phyloP scores from a whole-genome alignment of 2,797 vertebrate species.

The Hyperoplus immaculatus region DNA sequence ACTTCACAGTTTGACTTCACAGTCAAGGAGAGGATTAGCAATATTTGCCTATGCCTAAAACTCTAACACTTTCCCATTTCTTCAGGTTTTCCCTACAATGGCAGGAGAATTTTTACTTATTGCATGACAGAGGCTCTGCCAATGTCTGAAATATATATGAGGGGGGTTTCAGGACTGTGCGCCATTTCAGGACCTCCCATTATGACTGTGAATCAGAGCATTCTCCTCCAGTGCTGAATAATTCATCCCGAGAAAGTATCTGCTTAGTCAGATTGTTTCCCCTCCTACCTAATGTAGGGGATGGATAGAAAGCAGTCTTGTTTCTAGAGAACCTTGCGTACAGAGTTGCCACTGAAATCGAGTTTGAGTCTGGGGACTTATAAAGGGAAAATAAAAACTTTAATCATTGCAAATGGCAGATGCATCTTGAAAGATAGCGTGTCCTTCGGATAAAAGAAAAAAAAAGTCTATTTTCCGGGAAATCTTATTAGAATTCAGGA shows the following conservation, averaged over 20 bases:
- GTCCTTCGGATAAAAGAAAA: not conserved
- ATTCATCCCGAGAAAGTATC: conserved; percentile 77
- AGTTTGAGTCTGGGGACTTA: conserved; percentile 27
- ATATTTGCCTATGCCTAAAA: conserved; percentile 8
- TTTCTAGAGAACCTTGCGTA: conserved; percentile 20
- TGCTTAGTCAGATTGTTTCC: conserved; percentile 75
- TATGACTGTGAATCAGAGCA: conserved; percentile 77
- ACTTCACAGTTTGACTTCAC: conserved; percentile 27
- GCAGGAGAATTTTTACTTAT: conserved; percentile 39
- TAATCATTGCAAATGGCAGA: conserved; percentile 50
- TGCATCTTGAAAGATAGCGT: conserved; percentile 42
- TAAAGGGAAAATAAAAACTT: conserved; percentile 57
- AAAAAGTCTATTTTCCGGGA: conserved; percentile 31
- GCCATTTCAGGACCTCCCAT: conserved; percentile 79
- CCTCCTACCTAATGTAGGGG: conserved; percentile 42
- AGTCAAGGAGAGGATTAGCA: not conserved
- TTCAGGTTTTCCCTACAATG: conserved; percentile 30
- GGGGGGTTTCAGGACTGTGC: conserved; percentile 38
- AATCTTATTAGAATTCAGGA: conserved; percentile 40
- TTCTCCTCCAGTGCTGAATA: conserved; percentile 76
- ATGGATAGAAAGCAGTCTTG: conserved; percentile 57
- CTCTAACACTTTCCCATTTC: conserved; percentile 14
- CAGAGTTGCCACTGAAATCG: conserved; percentile 41
- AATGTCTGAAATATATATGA: conserved; percentile 80
- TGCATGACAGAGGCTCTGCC: conserved; percentile 69